A percentile compares a stretch with the other conserved stretches of the same genome.
These are phyloP conservation scores for Crocodylus rhombifer DNA, from an alignment of 2,797 vertebrate genomes.

Conservation along the genomic window DNA sequence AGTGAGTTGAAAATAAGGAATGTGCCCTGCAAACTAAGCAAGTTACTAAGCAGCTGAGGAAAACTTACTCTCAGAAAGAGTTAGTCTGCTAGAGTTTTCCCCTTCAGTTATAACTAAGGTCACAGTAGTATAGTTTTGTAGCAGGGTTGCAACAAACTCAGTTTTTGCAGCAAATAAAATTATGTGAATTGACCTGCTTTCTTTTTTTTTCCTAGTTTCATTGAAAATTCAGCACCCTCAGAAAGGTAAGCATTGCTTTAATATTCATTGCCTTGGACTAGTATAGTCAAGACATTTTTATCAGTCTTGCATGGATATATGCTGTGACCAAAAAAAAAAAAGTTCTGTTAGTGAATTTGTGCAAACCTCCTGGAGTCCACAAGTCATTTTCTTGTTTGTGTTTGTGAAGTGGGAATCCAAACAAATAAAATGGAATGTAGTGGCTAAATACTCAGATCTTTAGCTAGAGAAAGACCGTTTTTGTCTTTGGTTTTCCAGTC, in stretches of 20 bases:
- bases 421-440: slow-evolving; percentile 47
- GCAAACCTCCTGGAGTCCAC: slow-evolving; percentile 13
- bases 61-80: slow-evolving; percentile 42
- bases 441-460: slow-evolving; percentile 71
- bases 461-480: slow-evolving; percentile 74
- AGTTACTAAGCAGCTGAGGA: slow-evolving; percentile 53
- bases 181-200: slow-evolving; percentile 3
- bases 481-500: slow-evolving; percentile 85
- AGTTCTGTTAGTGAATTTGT: slow-evolving; percentile 49
- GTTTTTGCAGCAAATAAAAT: neutral
- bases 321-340: slow-evolving; percentile 61
- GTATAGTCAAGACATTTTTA: slow-evolving; percentile 54
- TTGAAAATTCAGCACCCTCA: slow-evolving; percentile 26
- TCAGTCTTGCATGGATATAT: slow-evolving; percentile 30
- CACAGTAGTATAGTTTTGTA: slow-evolving; percentile 27
- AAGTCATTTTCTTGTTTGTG: slow-evolving; percentile 46
- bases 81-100: slow-evolving; percentile 9
- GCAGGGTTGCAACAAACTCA: slow-evolving; percentile 13
- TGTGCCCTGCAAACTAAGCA: slow-evolving; percentile 73
- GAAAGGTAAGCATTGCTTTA: slow-evolving; percentile 74
- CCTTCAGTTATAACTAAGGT: neutral
- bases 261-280: slow-evolving; percentile 26
- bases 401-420: slow-evolving; percentile 40
- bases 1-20: slow-evolving; percentile 59
- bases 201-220: slow-evolving; percentile 53